Percentiles rank a stretch among this genome's conserved stretches.
These are phyloP conservation scores for Acronicta alni DNA, from an alignment of 2,888 invertebrate genomes.

Conservation along the genomic window DNA sequence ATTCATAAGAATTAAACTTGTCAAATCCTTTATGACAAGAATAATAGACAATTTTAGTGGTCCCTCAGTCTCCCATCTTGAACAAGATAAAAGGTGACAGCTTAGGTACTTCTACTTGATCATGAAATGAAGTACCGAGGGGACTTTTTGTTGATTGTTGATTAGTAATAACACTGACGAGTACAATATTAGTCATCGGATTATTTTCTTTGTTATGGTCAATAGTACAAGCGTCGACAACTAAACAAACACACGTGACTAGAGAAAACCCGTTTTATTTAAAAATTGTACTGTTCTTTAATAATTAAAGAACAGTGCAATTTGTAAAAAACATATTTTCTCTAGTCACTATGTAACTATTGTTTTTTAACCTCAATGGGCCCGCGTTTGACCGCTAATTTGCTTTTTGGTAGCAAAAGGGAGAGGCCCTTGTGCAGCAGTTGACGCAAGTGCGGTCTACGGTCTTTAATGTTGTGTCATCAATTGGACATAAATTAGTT, in stretches of 20 bases:
- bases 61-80: background rate
- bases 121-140: background rate
- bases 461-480: no score
- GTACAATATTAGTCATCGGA: conserved; percentile 6
- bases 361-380: no score
- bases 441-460: no score
- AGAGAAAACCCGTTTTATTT: conserved; percentile 4
- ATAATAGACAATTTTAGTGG: background rate
- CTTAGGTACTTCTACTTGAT: background rate
- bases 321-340: no score
- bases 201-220: conserved; percentile 10
- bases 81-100: background rate
- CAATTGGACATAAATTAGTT: no score
- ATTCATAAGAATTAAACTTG: no score
- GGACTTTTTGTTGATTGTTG: conserved; percentile 2
- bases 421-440: no score
- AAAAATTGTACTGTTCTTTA: background rate
- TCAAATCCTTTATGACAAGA: no score
- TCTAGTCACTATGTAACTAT: no score
- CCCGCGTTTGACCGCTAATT: no score
- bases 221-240: conserved; percentile 5
- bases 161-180: background rate
- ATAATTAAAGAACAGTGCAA: no score
- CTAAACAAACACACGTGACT: conserved; percentile 6
- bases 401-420: no score